Conservation (phyloP, 1,140 invertebrate genomes). For the Chrysomallon squamiferum region DNA sequence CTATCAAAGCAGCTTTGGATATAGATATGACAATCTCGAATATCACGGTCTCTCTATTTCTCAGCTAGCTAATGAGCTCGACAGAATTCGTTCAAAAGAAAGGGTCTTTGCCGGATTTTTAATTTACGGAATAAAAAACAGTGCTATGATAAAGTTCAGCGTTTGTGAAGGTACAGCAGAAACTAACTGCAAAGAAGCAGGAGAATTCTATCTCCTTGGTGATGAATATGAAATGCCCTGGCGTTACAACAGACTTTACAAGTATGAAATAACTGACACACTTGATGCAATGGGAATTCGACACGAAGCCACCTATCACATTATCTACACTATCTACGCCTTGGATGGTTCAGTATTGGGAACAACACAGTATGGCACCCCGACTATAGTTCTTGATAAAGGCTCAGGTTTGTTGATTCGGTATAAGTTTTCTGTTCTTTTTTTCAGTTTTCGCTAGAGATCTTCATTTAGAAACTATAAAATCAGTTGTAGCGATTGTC, state of each 20-base stretch:
- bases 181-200: conserved; percentile 20
- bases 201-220: conserved; percentile 27
- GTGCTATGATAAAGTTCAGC: conserved; percentile 21
- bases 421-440: not conserved
- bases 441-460: not conserved
- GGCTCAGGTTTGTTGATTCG: not conserved
- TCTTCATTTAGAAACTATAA: conserved; percentile 6
- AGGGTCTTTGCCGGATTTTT: conserved; percentile 21
- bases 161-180: conserved; percentile 13
- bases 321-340: conserved; percentile 13
- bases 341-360: conserved; percentile 20
- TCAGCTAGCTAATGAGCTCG: conserved; percentile 16
- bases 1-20: conserved; percentile 10
- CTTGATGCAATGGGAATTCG: conserved; percentile 11
- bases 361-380: conserved; percentile 8
- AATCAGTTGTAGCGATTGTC: conserved; percentile 3
- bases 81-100: conserved; percentile 14
- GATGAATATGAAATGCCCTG: conserved; percentile 28
- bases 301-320: conserved; percentile 13
- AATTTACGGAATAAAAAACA: conserved; percentile 10
- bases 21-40: conserved; percentile 23
- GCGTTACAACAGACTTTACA: conserved; percentile 28
- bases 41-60: conserved; percentile 27
- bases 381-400: conserved; percentile 11
- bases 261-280: conserved; percentile 28